Percentiles rank a stretch among this genome's conserved stretches.
Conservation (phyloP, 2,888 invertebrate species). For the Nephrocerus scutellatus region DNA sequence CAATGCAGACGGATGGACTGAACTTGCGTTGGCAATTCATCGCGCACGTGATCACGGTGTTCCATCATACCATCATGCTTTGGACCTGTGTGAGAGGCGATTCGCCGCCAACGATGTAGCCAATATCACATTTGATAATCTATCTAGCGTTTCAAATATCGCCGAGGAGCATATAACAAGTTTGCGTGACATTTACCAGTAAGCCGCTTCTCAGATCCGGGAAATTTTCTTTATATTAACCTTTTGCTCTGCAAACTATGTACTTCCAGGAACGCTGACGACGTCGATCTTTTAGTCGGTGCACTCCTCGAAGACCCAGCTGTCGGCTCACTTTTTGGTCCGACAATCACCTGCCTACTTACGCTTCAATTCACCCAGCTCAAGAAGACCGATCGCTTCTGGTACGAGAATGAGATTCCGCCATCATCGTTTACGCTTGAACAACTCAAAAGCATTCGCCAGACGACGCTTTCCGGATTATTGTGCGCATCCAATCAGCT, state of each 20-base stretch:
- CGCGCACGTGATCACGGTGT: constrained; percentile 74
- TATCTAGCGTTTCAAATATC: constrained; percentile 33
- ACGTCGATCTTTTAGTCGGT: constrained; percentile 79
- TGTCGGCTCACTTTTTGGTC: constrained; percentile 76
- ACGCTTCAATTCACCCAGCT: constrained; percentile 75
- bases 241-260: too few relatives aligned
- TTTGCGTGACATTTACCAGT: constrained; percentile 63
- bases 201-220: constrained; percentile 24
- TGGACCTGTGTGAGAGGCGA: constrained; percentile 55
- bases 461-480: constrained; percentile 70
- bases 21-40: constrained; percentile 54
- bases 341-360: constrained; percentile 81
- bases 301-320: constrained; percentile 73
- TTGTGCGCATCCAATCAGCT: constrained; percentile 69
- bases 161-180: constrained; percentile 55
- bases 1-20: constrained; percentile 51
- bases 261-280: constrained; percentile 58
- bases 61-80: constrained; percentile 62
- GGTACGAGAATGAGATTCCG: constrained; percentile 92
- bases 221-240: not conserved
- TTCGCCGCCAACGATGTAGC: constrained; percentile 26
- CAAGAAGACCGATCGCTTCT: constrained; percentile 83
- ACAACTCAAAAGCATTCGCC: constrained; percentile 74
- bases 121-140: constrained; percentile 38
- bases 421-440: constrained; percentile 72